These are phyloP conservation scores for Mormyrus lacerda DNA, from an alignment of 2,113 vertebrate genomes.

Conservation along the genomic window DNA sequence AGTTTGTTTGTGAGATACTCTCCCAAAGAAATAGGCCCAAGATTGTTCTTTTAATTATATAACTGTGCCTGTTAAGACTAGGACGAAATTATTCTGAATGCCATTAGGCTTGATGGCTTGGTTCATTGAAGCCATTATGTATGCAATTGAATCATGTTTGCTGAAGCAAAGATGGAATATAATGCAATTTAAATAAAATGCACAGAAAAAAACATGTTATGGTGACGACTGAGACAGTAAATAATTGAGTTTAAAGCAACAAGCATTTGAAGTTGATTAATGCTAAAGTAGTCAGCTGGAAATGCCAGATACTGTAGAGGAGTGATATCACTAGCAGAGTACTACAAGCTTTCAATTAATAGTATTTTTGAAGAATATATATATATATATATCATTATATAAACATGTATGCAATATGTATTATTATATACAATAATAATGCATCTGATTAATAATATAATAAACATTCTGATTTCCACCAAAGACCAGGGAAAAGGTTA, in stretches of 20 bases:
- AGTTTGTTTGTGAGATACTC: constrained; percentile 1
- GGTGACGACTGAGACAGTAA: constrained; percentile 15
- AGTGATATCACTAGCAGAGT: neutral
- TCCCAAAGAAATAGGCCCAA: neutral
- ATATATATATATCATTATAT: too few species aligned
- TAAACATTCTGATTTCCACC: neutral
- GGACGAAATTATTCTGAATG: constrained; percentile 21
- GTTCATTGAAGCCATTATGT: constrained; percentile 27
- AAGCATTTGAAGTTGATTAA: neutral
- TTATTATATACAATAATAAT: neutral
- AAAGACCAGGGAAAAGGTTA: neutral
- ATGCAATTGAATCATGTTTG: constrained; percentile 26
- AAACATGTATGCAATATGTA: neutral
- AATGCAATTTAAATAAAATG: constrained; percentile 29
- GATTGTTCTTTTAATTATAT: constrained; percentile 23
- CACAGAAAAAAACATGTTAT: constrained; percentile 16
- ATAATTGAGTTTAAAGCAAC: constrained; percentile 20
- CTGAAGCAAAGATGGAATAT: constrained; percentile 24
- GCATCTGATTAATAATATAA: too few species aligned
- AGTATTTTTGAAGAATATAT: neutral
- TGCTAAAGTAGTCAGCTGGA: neutral
- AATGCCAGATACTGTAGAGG: neutral
- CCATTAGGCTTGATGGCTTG: constrained; percentile 9
- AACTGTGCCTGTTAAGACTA: constrained; percentile 15
- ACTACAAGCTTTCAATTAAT: neutral